Percentiles rank a stretch among this genome's conserved stretches.
Evolutionary conservation across 2,113 vertebrate genomes (phyloP).

Genomic region (Heterocephalus glaber): DNA sequence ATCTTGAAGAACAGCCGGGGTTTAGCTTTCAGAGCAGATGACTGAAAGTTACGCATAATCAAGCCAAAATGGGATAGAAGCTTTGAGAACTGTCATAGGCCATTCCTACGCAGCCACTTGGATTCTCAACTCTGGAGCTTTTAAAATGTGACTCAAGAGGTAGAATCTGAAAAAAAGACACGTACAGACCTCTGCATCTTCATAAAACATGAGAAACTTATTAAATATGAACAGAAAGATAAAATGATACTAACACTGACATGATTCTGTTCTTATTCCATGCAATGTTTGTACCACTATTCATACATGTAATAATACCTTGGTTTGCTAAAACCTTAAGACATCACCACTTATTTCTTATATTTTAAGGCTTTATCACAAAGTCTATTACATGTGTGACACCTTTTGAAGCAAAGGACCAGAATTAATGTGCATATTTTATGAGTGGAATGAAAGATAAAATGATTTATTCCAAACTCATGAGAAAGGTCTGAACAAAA

Average conservation of each 20-base stretch:
- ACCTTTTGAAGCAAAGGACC: neutral
- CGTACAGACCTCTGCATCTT: neutral
- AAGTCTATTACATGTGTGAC: neutral
- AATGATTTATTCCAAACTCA: slow-evolving; percentile 35
- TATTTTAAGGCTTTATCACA: slow-evolving; percentile 28
- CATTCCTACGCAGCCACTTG: neutral
- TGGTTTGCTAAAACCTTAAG: slow-evolving; percentile 14
- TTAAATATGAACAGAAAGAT: slow-evolving; percentile 38
- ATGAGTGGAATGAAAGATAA: neutral
- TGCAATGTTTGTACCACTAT: neutral
- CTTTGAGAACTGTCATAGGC: neutral
- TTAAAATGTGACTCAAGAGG: slow-evolving; percentile 10
- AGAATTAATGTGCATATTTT: slow-evolving; percentile 28
- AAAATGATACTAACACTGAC: slow-evolving; percentile 31
- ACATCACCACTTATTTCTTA: neutral
- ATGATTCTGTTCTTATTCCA: slow-evolving; percentile 34
- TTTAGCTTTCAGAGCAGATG: slow-evolving; percentile 35
- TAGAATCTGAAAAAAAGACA: neutral
- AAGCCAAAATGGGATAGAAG: neutral
- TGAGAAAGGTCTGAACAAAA: slow-evolving; percentile 32
- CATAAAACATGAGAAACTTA: neutral
- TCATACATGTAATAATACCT: neutral
- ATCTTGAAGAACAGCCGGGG: slow-evolving; percentile 19
- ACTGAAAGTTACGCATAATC: slow-evolving; percentile 54
- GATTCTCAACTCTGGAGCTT: neutral